Evolutionary conservation across 2,888 invertebrate species (phyloP).

Genomic region (Agrilus biguttatus): DNA sequence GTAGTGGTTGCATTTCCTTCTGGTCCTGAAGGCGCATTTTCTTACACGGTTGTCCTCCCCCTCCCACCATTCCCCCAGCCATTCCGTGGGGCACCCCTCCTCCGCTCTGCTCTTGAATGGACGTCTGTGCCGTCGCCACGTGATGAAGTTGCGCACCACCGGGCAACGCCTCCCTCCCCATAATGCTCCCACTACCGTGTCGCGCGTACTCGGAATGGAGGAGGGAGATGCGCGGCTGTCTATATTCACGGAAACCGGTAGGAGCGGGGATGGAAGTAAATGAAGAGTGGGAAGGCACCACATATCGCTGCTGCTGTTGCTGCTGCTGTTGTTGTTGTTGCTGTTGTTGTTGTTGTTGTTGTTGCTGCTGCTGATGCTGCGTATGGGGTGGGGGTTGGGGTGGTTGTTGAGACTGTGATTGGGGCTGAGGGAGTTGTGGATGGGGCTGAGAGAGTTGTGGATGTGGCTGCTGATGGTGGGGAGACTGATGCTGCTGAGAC

Average conservation of each 20-base stretch:
- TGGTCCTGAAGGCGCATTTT: slow-evolving; percentile 47
- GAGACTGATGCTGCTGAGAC: background rate
- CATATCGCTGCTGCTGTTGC: slow-evolving; percentile 15
- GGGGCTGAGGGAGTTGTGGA: background rate
- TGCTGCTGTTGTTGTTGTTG: slow-evolving; percentile 31
- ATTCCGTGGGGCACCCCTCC: slow-evolving; percentile 9
- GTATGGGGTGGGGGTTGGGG: slow-evolving; percentile 24
- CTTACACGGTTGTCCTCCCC: slow-evolving; percentile 48
- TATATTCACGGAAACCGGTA: slow-evolving; percentile 36
- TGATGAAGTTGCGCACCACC: slow-evolving; percentile 36
- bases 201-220: slow-evolving; percentile 39
- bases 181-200: slow-evolving; percentile 20
- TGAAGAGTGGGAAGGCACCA: slow-evolving; percentile 10
- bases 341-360: slow-evolving; percentile 15
- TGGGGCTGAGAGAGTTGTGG: slow-evolving; percentile 1
- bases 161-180: slow-evolving; percentile 19
- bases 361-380: slow-evolving; percentile 28
- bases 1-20: slow-evolving; percentile 38
- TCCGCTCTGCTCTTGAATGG: slow-evolving; percentile 8
- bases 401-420: slow-evolving; percentile 25
- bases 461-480: background rate
- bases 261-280: slow-evolving; percentile 25
- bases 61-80: slow-evolving; percentile 11
- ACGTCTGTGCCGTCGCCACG: slow-evolving; percentile 26
- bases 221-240: slow-evolving; percentile 50